A percentile compares a stretch with the other conserved stretches of the same genome.
phyloP scores from a whole-genome alignment of 2,113 vertebrate genomes.

The Echinops telfairi region DNA sequence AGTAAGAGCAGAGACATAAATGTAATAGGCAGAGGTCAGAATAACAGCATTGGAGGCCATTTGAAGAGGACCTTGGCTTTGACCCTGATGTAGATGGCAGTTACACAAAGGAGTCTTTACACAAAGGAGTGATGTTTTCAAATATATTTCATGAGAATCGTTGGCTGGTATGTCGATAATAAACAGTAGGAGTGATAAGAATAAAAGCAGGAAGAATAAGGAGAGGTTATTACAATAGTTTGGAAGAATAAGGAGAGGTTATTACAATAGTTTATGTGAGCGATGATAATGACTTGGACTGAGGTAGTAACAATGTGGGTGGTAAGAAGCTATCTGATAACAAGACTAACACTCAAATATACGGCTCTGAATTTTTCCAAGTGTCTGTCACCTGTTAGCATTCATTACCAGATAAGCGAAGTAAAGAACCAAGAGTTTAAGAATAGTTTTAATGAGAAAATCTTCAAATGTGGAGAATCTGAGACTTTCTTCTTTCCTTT shows the following conservation, averaged over 20 bases:
- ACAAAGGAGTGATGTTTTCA: neutral
- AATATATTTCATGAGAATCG: too few relatives aligned
- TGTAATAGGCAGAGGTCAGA: too few relatives aligned
- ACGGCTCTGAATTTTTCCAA: neutral
- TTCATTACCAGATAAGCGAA: neutral
- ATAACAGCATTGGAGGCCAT: too few relatives aligned
- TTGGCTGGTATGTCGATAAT: too few relatives aligned
- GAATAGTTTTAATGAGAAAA: conserved; percentile 45
- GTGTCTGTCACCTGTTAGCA: neutral
- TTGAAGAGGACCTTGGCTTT: too few relatives aligned
- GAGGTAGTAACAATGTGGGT: neutral
- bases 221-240: neutral
- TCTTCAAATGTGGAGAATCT: conserved; percentile 13
- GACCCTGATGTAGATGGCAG: neutral
- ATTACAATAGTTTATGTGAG: neutral
- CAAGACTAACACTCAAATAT: neutral
- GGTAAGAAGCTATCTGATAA: neutral
- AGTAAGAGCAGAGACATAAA: too few relatives aligned
- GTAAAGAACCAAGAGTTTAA: neutral
- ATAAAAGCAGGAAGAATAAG: neutral
- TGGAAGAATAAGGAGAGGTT: neutral
- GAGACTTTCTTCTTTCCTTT: neutral
- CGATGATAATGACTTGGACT: neutral
- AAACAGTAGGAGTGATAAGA: too few relatives aligned
- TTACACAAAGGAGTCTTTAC: neutral